Evolutionary conservation across 2,888 invertebrate species (phyloP).

Genomic region (Diarsia rubi): DNA sequence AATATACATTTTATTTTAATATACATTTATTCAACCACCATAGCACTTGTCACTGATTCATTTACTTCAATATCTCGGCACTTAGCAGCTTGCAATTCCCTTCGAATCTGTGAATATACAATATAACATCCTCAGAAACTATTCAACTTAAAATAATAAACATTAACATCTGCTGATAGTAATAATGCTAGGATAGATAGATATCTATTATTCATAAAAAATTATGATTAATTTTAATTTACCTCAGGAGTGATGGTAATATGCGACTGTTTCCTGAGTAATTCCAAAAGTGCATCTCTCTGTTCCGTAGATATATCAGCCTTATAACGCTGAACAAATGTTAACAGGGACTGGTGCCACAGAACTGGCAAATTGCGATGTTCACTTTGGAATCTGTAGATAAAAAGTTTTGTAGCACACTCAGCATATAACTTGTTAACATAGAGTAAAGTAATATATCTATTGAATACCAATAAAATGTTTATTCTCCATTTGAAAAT

Average conservation of each 20-base stretch:
- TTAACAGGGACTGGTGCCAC: conserved; percentile 98
- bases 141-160: neutral
- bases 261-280: conserved; percentile 94
- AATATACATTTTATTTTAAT: conserved; percentile 24
- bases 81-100: conserved; percentile 96
- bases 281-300: conserved; percentile 95
- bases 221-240: conserved; percentile 32
- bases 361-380: conserved; percentile 96
- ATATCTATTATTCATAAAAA: neutral
- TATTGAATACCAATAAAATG: neutral
- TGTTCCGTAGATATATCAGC: conserved; percentile 98
- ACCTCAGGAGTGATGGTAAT: conserved; percentile 93
- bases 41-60: conserved; percentile 75
- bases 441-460: too few relatives aligned
- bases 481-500: neutral
- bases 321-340: conserved; percentile 98
- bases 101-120: conserved; percentile 92
- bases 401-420: neutral
- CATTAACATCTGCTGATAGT: neutral
- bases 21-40: conserved; percentile 81
- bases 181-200: neutral
- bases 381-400: conserved; percentile 95
- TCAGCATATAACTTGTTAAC: neutral
- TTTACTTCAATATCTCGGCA: conserved; percentile 94
- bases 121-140: neutral